Evolutionary conservation across 1,140 invertebrate species (phyloP), one percentile per base, ranked within the genome.

Genomic region (Bombus soroeensis): DNA sequence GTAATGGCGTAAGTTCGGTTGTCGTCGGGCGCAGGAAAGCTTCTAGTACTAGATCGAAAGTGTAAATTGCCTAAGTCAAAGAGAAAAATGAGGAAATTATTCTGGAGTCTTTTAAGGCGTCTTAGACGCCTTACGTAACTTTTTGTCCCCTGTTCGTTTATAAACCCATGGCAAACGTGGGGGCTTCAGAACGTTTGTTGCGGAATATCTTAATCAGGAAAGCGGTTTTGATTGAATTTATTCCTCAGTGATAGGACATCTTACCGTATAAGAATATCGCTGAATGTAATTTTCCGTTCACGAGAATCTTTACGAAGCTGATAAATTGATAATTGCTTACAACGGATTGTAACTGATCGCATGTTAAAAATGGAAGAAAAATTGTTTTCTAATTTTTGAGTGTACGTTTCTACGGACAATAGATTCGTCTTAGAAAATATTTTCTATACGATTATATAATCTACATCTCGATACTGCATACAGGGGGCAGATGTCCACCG

Each of bases 81-180:
- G 43, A 90, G 89, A 91, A 85, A 91, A 92, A 92, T 90, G 85
- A 72, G 74, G 72, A 83, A 89, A 87, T 90, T 91, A 89, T 91
- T 91, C 89, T 39, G 34, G n/a, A 72, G 8, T 15, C 71, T 41
- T 71, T 87, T 83, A 83, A 81, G 71, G 32, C n/a, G 25, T 47
- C 43, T 64, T 84, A 47, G 53, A 18, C 22, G 53, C 12, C 12
- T 28, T 18, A 3, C 62, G 25, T 53, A 37, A n/a, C 9, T 22
- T 15, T 37, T 66, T 53, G 5, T 64, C 2, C 0, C 18, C 5
- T 53, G 34, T 62, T 72, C 77, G 3, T 78, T 41, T 41, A 57
- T 72, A 62, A 39, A 47, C 15, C 62, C 15, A 9, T 32, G 22
- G 8, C 13, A 5, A 53, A n/a, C 10, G 18, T 15, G 1, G 1